Base-by-base conservation (phyloP, 2,888 invertebrate species). In the Gastrophysa polygoni region DNA sequence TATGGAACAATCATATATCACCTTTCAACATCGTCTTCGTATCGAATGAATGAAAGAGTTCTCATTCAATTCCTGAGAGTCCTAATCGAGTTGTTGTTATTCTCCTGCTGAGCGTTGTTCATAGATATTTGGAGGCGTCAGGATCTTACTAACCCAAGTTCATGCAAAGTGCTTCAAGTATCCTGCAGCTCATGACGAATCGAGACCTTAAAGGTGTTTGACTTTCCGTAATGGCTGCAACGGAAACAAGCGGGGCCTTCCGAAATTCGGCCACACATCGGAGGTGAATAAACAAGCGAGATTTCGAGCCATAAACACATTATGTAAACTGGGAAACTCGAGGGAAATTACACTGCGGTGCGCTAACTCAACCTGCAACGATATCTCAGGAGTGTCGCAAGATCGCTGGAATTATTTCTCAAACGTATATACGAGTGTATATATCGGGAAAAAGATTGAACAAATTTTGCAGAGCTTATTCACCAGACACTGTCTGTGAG, bases 281-380 rank as follows among this genome's bases (percentile, higher is more conserved):
- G 63, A 59, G 66, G 70, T 68, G 72, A 70, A 72, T 70, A 72
- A 73, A 72, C 74, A 72, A 67, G 67, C 66, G 61, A 62, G 66
- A 70, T 67, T 63, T 24, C 24, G 61, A 63, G 63, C 73, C 78
- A 80, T 79, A 81, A 72, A 80, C 80, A 80, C 79, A 80, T 80
- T 81, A 81, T 78, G 80, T 79, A 81, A 81, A 81, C 80, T 78
- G 70, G 77, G 74, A 75, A 80, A 79, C 81, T 81, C 80, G 69
- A 66, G 79, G 81, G 81, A 80, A 81, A 81, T 80, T 81, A 80
- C 79, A 75, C 75, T 74, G 76, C 76, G 71, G 71, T 64, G 64
- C 57, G 61, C 57, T 67, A 68, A 72, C 69, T 72, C 73, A 73
- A 69, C 70, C 69, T 64, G 69, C 67, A 67, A 64, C 70, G 70